Base-by-base conservation (phyloP, 1,140 invertebrate genomes). In the Drosophila kurseongensis region DNA sequence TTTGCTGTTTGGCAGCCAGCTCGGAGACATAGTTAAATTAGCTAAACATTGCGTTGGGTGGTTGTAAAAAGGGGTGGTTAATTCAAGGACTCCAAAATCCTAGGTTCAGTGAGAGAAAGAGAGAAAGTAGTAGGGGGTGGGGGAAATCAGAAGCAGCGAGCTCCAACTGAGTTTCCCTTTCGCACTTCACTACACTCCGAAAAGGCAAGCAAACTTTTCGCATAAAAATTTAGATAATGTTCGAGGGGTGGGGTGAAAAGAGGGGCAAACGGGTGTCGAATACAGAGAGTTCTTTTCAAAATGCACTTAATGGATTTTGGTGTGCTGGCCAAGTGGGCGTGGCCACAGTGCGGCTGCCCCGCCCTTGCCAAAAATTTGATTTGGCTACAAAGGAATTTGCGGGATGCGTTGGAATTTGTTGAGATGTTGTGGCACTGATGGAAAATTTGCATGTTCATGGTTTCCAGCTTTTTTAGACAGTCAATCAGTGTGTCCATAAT, bases 221-320 rank as follows among this genome's bases (percentile, higher is more conserved):
- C 84, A 86, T 86, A 82, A 86, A 86, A 86, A 86, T 86, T 67
- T 88, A 79, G 82, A 86, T 88, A 86, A 86, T 86, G 82, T 76
- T 76, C 32, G 55, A n/a, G 23, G 35, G 35, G 38, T 41, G 23
- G 10, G 35, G 13, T n/a, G n/a, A 35, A 54, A 54, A 44, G n/a
- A 29, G 59, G 27, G 27, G 27, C 13, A 23, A 58, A 40, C 27
- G 48, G 14, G 41, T n/a, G 62, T 32, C 10, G 1, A 29, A 35
- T 16, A 69, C 32, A 14, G 7, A 13, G 35, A 51, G 32, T 51
- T 69, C 48, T 36, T 58, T 71, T 54, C 40, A 42, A 66, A 66
- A 73, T 62, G 58, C 68, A 75, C 71, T 74, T 74, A 75, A 75
- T 75, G 68, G 42, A 75, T 75, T 73, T 62, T 13, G 42, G 66